Percentiles rank a stretch among this genome's conserved stretches.
Evolutionary conservation across 2,113 vertebrate species (phyloP).

Genomic region (Hypocryptadius cinnamomeus): DNA sequence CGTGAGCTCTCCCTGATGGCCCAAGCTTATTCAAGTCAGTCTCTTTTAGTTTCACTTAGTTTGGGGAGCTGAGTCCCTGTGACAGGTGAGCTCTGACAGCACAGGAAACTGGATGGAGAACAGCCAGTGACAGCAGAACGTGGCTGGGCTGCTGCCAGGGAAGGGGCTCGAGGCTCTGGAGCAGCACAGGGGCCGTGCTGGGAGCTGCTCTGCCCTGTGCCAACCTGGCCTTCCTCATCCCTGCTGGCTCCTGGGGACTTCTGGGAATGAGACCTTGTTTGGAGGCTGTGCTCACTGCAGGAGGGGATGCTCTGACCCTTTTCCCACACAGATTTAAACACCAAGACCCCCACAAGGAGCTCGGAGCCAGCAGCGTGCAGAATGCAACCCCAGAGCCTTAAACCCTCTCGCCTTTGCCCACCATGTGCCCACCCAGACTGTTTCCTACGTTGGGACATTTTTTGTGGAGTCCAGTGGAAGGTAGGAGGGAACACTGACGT

Average conservation of each 20-base stretch:
- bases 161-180: not conserved
- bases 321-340: not conserved
- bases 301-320: not conserved
- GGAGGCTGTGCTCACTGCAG: not conserved
- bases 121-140: not conserved
- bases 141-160: not conserved
- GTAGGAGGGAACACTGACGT: not conserved
- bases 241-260: not conserved
- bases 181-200: accelerated
- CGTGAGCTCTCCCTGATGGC: not conserved
- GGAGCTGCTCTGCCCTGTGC: not conserved
- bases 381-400: not conserved
- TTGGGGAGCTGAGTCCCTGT: not conserved
- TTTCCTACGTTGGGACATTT: not conserved
- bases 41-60: not conserved
- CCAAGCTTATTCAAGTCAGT: not conserved
- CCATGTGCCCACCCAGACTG: not conserved
- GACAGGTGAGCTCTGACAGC: slow-evolving; percentile 1
- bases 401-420: not conserved
- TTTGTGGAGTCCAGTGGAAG: not conserved
- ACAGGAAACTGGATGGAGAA: not conserved
- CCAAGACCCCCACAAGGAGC: accelerated
- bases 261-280: not conserved
- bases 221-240: not conserved
- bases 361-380: accelerated